Evolutionary conservation across 2,113 vertebrate species (phyloP).

Genomic region (Mastomys coucha): DNA sequence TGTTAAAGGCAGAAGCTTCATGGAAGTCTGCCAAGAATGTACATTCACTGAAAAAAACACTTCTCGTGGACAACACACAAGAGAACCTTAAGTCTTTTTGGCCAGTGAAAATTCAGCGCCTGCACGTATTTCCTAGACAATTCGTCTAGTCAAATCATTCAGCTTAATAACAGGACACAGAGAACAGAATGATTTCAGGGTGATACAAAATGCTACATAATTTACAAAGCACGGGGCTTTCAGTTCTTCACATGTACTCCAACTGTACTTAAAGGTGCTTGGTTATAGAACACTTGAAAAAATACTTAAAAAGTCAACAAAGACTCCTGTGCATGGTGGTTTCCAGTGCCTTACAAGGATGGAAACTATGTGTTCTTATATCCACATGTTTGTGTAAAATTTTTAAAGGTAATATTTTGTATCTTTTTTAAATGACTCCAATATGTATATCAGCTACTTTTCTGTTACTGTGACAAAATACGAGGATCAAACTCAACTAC

Average conservation of each 20-base stretch:
- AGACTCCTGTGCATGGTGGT: background rate
- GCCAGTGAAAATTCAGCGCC: background rate
- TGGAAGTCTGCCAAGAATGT: background rate
- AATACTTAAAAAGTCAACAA: conserved; percentile 10
- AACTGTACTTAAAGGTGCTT: background rate
- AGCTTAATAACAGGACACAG: background rate
- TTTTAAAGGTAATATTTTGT: conserved; percentile 4
- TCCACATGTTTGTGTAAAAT: conserved; percentile 30
- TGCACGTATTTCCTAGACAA: conserved; percentile 16
- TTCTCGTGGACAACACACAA: background rate
- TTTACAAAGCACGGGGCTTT: background rate
- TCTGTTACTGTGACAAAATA: background rate
- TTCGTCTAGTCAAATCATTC: background rate
- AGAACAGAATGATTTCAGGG: background rate
- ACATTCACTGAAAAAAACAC: background rate
- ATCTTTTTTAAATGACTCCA: background rate
- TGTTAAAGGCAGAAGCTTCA: background rate
- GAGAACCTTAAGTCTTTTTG: background rate
- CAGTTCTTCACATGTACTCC: background rate
- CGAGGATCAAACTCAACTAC: background rate
- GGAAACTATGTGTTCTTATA: background rate
- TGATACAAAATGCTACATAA: background rate
- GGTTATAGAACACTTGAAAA: conserved; percentile 3
- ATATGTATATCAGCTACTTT: background rate
- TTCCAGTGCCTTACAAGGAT: background rate